Conservation (phyloP, 2,797 vertebrate genomes). For the Crenuchus spilurus region DNA sequence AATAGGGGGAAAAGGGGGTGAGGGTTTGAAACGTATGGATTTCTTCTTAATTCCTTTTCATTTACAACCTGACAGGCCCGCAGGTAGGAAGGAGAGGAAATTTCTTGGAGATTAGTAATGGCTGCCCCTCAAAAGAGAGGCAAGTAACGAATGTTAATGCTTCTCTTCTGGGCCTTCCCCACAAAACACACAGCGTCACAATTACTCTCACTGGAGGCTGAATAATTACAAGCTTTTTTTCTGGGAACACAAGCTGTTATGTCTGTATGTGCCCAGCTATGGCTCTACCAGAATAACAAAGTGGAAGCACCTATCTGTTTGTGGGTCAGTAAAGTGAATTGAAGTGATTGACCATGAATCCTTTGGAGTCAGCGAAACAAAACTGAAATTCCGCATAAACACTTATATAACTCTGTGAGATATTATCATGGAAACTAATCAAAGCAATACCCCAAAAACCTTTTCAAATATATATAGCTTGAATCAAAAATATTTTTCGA, state of each 20-base stretch:
- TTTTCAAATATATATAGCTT: too few species aligned
- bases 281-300: slow-evolving; percentile 42
- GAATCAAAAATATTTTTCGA: too few species aligned
- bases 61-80: slow-evolving; percentile 75
- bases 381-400: too few species aligned
- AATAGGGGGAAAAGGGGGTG: slow-evolving; percentile 19
- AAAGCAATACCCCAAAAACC: too few species aligned
- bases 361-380: too few species aligned
- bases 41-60: slow-evolving; percentile 80
- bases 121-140: slow-evolving; percentile 75
- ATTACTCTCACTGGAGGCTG: slow-evolving; percentile 73
- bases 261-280: slow-evolving; percentile 49
- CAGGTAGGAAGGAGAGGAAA: slow-evolving; percentile 75
- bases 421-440: too few species aligned
- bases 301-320: not conserved
- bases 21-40: slow-evolving; percentile 75
- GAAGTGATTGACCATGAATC: too few species aligned
- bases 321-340: too few species aligned
- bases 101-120: slow-evolving; percentile 79
- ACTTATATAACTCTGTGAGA: too few species aligned
- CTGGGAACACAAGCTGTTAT: slow-evolving; percentile 56
- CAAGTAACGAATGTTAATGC: slow-evolving; percentile 71
- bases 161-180: slow-evolving; percentile 62
- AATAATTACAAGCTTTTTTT: slow-evolving; percentile 72
- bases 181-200: slow-evolving; percentile 61